Conservation (phyloP, 2,888 invertebrate species). For the Muscina levida region DNA sequence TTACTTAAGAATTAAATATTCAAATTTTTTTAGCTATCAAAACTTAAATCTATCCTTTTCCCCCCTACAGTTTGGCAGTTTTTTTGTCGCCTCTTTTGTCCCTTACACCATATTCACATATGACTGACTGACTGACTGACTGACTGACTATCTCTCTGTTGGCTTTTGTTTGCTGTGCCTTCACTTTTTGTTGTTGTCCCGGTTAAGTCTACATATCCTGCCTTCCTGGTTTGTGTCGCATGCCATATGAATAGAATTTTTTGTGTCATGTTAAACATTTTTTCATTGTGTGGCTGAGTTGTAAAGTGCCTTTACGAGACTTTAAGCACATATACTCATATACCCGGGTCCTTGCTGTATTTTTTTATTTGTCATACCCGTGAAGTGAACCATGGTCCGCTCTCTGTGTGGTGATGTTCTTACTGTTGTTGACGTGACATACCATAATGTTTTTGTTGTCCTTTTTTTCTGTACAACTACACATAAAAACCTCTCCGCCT, state of each 20-base stretch:
- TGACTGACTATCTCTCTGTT: constrained; percentile 28
- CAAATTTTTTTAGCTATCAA: too few species aligned
- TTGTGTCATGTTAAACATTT: constrained; percentile 11
- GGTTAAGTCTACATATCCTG: constrained; percentile 46
- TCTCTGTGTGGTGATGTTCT: constrained; percentile 21
- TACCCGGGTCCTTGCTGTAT: too few species aligned
- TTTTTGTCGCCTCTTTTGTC: not conserved
- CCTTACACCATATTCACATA: constrained; percentile 13
- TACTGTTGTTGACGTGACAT: constrained; percentile 51
- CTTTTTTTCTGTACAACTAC: constrained; percentile 37
- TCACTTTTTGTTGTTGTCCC: too few species aligned
- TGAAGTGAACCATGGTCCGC: constrained; percentile 8
- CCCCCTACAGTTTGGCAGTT: too few species aligned
- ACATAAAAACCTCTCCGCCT: constrained; percentile 37
- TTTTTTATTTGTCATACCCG: not conserved
- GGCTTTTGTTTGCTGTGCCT: constrained; percentile 22
- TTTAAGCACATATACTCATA: not conserved
- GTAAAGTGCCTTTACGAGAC: constrained; percentile 47
- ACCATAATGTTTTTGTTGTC: constrained; percentile 56
- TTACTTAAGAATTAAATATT: too few species aligned
- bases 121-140: constrained; percentile 39
- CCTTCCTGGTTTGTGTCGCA: constrained; percentile 61
- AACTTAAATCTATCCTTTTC: too few species aligned
- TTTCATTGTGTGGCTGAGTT: constrained; percentile 30
- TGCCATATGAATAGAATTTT: constrained; percentile 54